Base-by-base conservation (phyloP, 2,113 vertebrate genomes). In the Phodopus roborovskii region DNA sequence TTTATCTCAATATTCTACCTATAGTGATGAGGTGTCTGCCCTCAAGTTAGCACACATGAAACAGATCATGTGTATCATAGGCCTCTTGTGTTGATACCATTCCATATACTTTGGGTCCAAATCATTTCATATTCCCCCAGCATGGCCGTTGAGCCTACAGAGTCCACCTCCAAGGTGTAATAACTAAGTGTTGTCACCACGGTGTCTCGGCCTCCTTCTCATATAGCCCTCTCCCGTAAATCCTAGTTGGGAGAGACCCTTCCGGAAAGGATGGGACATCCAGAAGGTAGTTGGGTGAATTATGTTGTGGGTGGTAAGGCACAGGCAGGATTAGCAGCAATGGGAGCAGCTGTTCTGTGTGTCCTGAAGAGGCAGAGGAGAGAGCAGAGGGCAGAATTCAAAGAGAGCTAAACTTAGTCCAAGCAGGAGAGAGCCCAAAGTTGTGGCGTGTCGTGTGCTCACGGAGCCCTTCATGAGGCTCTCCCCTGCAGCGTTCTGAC, bases 31-130 rank as follows among this genome's bases (percentile, higher is more conserved):
- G 64, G 10, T 39, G 8, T 33, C 19, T 22, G 24, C 39, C 16
- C 12, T 33, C 39, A 8, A 24, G 19, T 39, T 5, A 7, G 3
- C 0, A 1, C 39, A 2, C 30, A 0, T 1, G 50, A 26, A 60
- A 16, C 4, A 15, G 0, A 6, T 1, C 17, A 68, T 24, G 45
- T 86, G 2, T 1, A 0, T 5, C 24, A 9, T 2, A 15, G 22
- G 3, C 1, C 8, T 75, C 75, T 45, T 1, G 0, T 53, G 64
- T 10, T 39, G n/a, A 16, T 3, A 0, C 48, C 11, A 16, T 2
- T 4, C 11, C 73, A 1, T 8, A 0, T 0, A 6, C 26, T 28
- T 48, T n/a, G 9, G 28, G 28, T 45, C 33, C 68, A 50, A n/a
- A 36, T 36, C 22, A 8, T 13, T 4, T 33, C 19, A 39, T 28